Percentiles rank a stretch among this genome's conserved stretches.
Evolutionary conservation across 2,113 vertebrate genomes (phyloP).

Genomic region (Sceloporus tristichus): DNA sequence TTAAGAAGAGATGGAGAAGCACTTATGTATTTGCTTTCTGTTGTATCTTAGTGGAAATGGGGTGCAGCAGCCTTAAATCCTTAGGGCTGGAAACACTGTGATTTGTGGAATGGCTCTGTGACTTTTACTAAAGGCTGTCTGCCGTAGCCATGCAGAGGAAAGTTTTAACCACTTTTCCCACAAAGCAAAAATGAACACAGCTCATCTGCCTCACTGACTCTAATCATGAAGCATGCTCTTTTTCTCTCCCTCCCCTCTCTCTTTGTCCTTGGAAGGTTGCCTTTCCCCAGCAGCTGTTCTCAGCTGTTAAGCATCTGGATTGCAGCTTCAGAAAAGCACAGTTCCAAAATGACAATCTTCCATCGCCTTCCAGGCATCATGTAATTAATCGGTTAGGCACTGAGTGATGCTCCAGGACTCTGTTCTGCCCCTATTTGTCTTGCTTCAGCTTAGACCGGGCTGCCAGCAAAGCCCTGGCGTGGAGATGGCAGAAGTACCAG

Average conservation of each 20-base stretch:
- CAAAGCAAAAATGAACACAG: constrained; percentile 1
- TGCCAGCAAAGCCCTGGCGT: not conserved
- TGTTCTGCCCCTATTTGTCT: not conserved
- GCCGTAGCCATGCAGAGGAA: not conserved
- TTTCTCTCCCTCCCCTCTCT: not conserved
- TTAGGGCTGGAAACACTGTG: not conserved
- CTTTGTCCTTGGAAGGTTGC: constrained; percentile 39
- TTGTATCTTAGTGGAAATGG: not conserved
- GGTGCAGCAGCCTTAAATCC: not conserved
- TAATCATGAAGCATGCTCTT: not conserved
- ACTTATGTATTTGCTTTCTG: not conserved
- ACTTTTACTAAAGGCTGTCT: not conserved
- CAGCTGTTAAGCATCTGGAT: not conserved
- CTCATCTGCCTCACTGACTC: constrained; percentile 29
- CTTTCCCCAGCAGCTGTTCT: constrained; percentile 32
- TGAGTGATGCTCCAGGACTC: not conserved
- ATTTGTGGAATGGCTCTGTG: not conserved
- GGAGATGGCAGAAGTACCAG: constrained; percentile 17
- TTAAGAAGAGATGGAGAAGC: not conserved
- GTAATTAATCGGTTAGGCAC: constrained; percentile 25
- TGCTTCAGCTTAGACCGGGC: not conserved
- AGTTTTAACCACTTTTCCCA: not conserved
- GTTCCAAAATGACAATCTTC: constrained; percentile 41
- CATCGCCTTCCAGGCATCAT: constrained; percentile 40
- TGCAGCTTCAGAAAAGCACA: not conserved